A percentile compares a stretch with the other conserved stretches of the same genome.
These are phyloP conservation scores for Burhinus bistriatus DNA, from an alignment of 2,113 vertebrate genomes.

Conservation along the genomic window DNA sequence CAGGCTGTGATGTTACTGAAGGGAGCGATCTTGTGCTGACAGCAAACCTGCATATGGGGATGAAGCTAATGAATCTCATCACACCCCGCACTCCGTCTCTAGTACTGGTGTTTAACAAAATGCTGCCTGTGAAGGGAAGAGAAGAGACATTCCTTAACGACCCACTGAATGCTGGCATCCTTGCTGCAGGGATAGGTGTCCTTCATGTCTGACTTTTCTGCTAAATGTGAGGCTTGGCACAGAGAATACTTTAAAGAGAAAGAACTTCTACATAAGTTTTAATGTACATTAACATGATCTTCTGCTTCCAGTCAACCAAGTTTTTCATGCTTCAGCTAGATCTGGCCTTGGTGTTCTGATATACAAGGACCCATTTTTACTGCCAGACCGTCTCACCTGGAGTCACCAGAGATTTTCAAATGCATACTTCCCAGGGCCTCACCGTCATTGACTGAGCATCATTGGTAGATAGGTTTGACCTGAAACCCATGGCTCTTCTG, in stretches of 20 bases:
- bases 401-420: neutral
- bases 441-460: neutral
- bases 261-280: neutral
- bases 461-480: neutral
- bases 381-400: neutral
- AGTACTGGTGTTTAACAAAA: neutral
- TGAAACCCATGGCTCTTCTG: neutral
- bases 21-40: neutral
- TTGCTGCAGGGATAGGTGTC: neutral
- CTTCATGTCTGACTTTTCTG: neutral
- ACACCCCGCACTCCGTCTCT: neutral
- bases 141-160: neutral
- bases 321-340: neutral
- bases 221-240: neutral
- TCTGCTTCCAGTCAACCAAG: neutral
- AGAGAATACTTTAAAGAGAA: neutral
- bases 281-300: neutral
- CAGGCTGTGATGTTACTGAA: neutral
- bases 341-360: neutral
- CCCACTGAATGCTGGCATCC: neutral
- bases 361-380: neutral
- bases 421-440: neutral
- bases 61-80: neutral
- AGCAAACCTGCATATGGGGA: neutral
- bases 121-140: neutral